Percentiles rank a stretch among this genome's conserved stretches.
These are phyloP conservation scores for Cricetomys ansorgei DNA, from an alignment of 2,113 vertebrate genomes.

Conservation along the genomic window DNA sequence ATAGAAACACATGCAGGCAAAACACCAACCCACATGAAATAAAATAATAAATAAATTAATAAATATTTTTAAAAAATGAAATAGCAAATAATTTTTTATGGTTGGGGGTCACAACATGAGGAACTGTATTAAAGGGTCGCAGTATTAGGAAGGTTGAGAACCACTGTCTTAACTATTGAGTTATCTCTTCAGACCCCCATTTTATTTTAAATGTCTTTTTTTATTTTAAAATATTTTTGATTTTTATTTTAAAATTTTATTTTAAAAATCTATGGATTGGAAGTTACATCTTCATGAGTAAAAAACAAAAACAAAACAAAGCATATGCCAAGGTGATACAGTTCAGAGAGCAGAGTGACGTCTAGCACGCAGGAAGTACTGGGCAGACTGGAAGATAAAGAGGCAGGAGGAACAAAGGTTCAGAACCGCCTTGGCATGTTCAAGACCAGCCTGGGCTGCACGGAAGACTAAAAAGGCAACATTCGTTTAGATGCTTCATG, in stretches of 20 bases:
- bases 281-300: constrained; percentile 23
- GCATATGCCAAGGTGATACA: neutral
- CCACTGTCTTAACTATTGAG: neutral
- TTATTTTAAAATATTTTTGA: no score
- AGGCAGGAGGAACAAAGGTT: neutral
- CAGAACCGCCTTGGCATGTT: neutral
- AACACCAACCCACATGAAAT: no score
- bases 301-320: neutral
- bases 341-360: no score
- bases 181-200: neutral
- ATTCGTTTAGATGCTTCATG: neutral
- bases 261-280: constrained; percentile 6
- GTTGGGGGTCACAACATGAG: no score
- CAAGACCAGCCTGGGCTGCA: neutral
- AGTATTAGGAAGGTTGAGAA: no score
- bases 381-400: neutral
- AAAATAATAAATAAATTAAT: no score
- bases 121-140: no score
- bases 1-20: no score
- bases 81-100: no score
- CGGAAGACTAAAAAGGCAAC: neutral
- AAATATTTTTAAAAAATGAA: no score
- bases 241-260: no score
- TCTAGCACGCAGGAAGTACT: neutral
- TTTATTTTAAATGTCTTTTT: constrained; percentile 39